A percentile compares a stretch with the other conserved stretches of the same genome.
These are phyloP conservation scores for Drosophila kambysellisi DNA, from an alignment of 2,888 invertebrate genomes.

Conservation along the genomic window DNA sequence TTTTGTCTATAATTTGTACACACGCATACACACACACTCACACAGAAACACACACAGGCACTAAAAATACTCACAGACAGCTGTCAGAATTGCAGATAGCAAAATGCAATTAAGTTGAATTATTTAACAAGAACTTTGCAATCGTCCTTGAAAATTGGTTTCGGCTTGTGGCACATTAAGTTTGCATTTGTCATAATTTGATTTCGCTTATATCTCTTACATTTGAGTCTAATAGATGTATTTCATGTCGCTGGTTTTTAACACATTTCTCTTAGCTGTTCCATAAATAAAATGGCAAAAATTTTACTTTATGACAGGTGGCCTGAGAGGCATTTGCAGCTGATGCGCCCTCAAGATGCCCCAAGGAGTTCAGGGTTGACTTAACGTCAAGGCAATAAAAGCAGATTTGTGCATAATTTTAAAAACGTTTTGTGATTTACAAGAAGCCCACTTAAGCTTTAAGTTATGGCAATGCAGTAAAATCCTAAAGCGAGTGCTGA, in stretches of 20 bases:
- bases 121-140: conserved; percentile 26
- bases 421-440: conserved; percentile 41
- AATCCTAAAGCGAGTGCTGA: conserved; percentile 6
- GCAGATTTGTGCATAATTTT: conserved; percentile 71
- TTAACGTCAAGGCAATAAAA: conserved; percentile 56
- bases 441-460: conserved; percentile 15
- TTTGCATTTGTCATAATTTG: conserved; percentile 67
- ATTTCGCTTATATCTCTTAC: conserved; percentile 38
- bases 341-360: conserved; percentile 22
- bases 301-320: conserved; percentile 60
- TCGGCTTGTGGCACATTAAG: conserved; percentile 51
- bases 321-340: conserved; percentile 36
- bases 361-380: conserved; percentile 20
- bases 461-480: conserved; percentile 42
- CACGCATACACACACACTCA: conserved; percentile 11
- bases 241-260: conserved; percentile 9
- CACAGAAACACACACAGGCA: conserved; percentile 19
- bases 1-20: conserved; percentile 14
- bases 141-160: background rate
- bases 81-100: conserved; percentile 39
- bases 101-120: conserved; percentile 60
- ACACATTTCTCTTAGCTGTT: background rate
- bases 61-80: conserved; percentile 26
- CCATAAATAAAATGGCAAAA: conserved; percentile 65
- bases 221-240: background rate